Percentiles rank a stretch among this genome's conserved stretches.
Conservation (phyloP, 92 coral and sea anemone species). For the Ricordea florida region DNA sequence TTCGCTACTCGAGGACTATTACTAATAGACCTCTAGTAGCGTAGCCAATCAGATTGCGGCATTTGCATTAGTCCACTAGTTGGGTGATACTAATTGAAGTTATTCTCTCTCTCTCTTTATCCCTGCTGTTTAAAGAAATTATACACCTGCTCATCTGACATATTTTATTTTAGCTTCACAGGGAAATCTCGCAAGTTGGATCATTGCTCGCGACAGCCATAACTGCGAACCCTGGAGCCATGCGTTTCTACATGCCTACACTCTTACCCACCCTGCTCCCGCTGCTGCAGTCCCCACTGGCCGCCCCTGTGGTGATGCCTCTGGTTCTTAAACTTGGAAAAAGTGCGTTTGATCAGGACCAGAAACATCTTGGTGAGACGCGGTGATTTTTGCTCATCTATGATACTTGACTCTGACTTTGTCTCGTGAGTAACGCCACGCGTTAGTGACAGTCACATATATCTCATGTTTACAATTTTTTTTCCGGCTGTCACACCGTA, state of each 20-base stretch:
- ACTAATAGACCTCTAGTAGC: too few species aligned
- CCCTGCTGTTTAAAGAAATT: not conserved
- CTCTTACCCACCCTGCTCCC: slow-evolving; percentile 63
- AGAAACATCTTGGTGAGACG: slow-evolving; percentile 70
- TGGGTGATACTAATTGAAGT: too few species aligned
- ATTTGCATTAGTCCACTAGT: too few species aligned
- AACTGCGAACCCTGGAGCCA: slow-evolving; percentile 65
- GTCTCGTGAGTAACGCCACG: too few species aligned
- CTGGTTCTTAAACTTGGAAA: slow-evolving; percentile 74
- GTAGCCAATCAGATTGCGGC: too few species aligned
- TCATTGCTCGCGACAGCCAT: slow-evolving; percentile 65
- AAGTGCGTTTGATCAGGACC: slow-evolving; percentile 57
- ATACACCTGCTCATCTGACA: not conserved
- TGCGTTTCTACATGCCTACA: slow-evolving; percentile 66
- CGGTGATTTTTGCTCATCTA: too few species aligned
- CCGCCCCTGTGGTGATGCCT: slow-evolving; percentile 71
- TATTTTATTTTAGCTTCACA: slow-evolving; percentile 41
- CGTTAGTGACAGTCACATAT: too few species aligned
- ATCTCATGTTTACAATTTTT: too few species aligned
- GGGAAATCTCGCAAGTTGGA: slow-evolving; percentile 61
- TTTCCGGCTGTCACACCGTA: too few species aligned
- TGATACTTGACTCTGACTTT: too few species aligned
- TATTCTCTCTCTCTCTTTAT: too few species aligned
- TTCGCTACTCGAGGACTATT: too few species aligned
- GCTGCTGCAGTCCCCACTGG: slow-evolving; percentile 80